Evolutionary conservation across 2,113 vertebrate species (phyloP).

Genomic region (Isurus oxyrinchus): DNA sequence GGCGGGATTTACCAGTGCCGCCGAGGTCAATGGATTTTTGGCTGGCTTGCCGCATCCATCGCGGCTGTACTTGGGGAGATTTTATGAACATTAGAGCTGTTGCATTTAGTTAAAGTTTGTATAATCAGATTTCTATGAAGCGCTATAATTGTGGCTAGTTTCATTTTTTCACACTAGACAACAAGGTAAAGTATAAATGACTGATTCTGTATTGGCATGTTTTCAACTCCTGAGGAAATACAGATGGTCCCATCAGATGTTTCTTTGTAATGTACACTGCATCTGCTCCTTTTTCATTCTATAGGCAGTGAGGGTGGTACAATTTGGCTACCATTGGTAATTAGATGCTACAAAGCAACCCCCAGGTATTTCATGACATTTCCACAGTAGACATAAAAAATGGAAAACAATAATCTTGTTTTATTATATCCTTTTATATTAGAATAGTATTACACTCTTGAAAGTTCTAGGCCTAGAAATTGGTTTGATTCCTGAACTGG

Average conservation of each 20-base stretch:
- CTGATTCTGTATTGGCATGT: conserved; percentile 19
- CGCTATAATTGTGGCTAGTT: not conserved
- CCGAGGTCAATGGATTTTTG: too few species aligned
- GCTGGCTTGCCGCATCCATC: too few species aligned
- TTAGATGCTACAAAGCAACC: not conserved
- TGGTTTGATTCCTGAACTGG: not conserved
- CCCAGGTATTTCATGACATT: conserved; percentile 5
- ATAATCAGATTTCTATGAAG: not conserved
- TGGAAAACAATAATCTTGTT: not conserved
- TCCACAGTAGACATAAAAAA: not conserved
- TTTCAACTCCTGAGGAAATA: conserved; percentile 28
- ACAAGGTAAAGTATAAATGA: not conserved
- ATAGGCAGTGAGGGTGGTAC: not conserved
- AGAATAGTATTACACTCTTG: not conserved
- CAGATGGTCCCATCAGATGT: conserved; percentile 15
- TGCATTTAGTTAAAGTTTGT: not conserved
- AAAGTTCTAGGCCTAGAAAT: not conserved
- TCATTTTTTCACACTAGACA: not conserved
- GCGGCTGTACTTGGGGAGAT: not conserved
- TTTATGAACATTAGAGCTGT: not conserved
- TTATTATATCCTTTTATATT: not conserved
- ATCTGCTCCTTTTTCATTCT: conserved; percentile 3
- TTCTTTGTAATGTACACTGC: not conserved
- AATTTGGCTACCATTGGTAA: not conserved
- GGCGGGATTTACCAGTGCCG: too few species aligned